These are phyloP conservation scores for Fragum fragum DNA, from an alignment of 2,888 invertebrate species.

Conservation along the genomic window DNA sequence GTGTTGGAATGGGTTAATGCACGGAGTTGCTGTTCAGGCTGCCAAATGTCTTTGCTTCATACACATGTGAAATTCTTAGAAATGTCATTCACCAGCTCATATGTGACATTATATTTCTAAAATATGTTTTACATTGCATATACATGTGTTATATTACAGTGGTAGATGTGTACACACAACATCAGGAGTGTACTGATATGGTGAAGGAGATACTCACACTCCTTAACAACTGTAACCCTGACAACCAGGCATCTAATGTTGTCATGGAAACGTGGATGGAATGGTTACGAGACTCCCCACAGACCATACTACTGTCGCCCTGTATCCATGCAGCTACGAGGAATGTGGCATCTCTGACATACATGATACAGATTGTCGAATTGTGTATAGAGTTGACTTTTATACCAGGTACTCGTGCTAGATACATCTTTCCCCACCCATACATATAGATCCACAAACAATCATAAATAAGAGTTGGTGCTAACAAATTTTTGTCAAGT, in stretches of 20 bases:
- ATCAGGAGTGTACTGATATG: conserved; percentile 80
- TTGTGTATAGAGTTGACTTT: conserved; percentile 83
- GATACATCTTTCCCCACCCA: no score
- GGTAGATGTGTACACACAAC: conserved; percentile 70
- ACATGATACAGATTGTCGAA: conserved; percentile 83
- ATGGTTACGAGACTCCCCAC: conserved; percentile 84
- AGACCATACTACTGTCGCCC: conserved; percentile 83
- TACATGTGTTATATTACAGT: conserved; percentile 73
- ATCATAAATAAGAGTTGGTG: no score
- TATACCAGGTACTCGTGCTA: conserved; percentile 64
- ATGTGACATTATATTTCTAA: no score
- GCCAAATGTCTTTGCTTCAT: no score
- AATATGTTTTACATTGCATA: no score
- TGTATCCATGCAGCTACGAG: conserved; percentile 82
- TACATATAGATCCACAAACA: no score
- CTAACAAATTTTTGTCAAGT: no score
- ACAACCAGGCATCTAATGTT: conserved; percentile 69
- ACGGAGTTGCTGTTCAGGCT: no score
- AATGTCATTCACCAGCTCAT: no score
- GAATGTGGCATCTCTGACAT: conserved; percentile 80
- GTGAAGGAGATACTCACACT: conserved; percentile 81
- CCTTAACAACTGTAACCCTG: conserved; percentile 85
- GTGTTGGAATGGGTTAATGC: no score
- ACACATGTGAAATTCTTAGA: no score
- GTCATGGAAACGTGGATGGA: conserved; percentile 78